phyloP scores from a whole-genome alignment of 1,140 invertebrate species.

The Scylla paramamosain region DNA sequence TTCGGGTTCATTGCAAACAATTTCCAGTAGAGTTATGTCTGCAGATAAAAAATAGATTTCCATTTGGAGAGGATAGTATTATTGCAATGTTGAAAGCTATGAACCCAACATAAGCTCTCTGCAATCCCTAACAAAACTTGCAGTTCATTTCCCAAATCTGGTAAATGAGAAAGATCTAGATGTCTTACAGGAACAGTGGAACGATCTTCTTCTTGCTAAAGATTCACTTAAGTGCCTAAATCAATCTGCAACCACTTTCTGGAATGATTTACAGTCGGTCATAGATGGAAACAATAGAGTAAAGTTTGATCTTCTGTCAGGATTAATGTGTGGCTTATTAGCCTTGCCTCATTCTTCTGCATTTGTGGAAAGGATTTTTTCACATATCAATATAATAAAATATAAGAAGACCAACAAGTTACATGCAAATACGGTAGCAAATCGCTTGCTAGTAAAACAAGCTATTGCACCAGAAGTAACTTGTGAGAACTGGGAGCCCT shows the following conservation, averaged over 20 bases:
- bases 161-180: slow-evolving; percentile 26
- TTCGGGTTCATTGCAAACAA: slow-evolving; percentile 28
- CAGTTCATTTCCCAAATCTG: slow-evolving; percentile 7
- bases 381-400: slow-evolving; percentile 3
- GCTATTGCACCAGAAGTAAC: neutral
- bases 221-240: slow-evolving; percentile 35
- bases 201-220: slow-evolving; percentile 36
- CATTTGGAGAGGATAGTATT: slow-evolving; percentile 37
- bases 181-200: no score
- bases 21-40: slow-evolving; percentile 43
- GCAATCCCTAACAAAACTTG: slow-evolving; percentile 29
- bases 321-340: slow-evolving; percentile 46
- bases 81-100: slow-evolving; percentile 41
- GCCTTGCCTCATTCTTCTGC: slow-evolving; percentile 1
- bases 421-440: slow-evolving; percentile 19
- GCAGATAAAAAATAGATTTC: slow-evolving; percentile 49
- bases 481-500: neutral
- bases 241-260: slow-evolving; percentile 52
- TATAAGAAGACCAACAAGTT: neutral
- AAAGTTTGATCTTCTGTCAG: slow-evolving; percentile 18
- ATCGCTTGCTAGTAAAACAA: neutral
- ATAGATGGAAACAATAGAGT: slow-evolving; percentile 44
- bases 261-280: slow-evolving; percentile 38
- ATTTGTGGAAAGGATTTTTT: slow-evolving; percentile 30
- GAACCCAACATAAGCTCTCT: slow-evolving; percentile 19